Evolutionary conservation across 2,113 vertebrate species (phyloP), one percentile per base, ranked within the genome.

Genomic region (Aegotheles bennettii): DNA sequence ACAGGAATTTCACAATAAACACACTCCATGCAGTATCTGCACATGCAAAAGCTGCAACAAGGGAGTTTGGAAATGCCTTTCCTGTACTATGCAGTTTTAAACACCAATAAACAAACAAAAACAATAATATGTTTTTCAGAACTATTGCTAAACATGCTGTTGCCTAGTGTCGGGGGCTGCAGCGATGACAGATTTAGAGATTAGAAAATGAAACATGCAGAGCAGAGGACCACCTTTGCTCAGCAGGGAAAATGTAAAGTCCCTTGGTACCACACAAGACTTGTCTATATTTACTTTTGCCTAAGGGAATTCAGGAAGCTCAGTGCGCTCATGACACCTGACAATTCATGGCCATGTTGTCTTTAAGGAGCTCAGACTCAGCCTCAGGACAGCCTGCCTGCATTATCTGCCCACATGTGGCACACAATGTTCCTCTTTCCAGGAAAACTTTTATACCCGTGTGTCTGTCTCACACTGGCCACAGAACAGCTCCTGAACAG

Each of bases 1-100:
- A 60, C 28, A 64, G 36, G 36, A 94, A 90, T 95, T 89, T 74
- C 36, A 64, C 18, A 92, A 35, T 56, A 91, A 76, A 92, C 77
- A 38, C 20, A 51, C 33, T 64, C 45, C 54, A 38, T 83, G 47
- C 24, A 68, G 20, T 50, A 68, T 89, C 53, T 90, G 47, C n/a
- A 90, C 43, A 71, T 31, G 33, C 23, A 83, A 89, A 82, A 74
- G 47, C 15, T 77, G 54, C 26, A 90, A 35, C 33, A 24, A 5
- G 24, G 26, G 33, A 89, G 18, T 70, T 85, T 71, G 36, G 59
- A 94, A 87, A 87, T 0, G 1, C 57, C 16, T 67, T 90, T 94
- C 50, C 73, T 85, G 47, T 61, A 60, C 19, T 64, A 60, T 2
- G 5, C 25, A 68, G 29, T 77, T 94, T 84, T 81, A 67, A 70